These are phyloP conservation scores for Chloroclysta siterata DNA, from an alignment of 2,888 invertebrate genomes.

Conservation along the genomic window DNA sequence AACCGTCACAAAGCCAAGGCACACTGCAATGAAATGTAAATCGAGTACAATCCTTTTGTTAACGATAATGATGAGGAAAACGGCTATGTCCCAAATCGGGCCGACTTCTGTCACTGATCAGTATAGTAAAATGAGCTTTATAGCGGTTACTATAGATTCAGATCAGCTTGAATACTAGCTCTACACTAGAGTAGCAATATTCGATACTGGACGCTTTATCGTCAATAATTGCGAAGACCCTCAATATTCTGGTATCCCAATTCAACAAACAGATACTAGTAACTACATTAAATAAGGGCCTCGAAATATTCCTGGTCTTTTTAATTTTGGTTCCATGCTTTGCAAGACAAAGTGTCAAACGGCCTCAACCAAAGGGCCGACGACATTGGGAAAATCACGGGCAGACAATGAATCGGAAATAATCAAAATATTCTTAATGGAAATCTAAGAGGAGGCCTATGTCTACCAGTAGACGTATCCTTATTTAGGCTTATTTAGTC, in stretches of 20 bases:
- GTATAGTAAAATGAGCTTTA: constrained; percentile 6
- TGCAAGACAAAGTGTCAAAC: too few relatives aligned
- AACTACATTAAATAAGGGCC: too few relatives aligned
- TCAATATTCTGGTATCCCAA: too few relatives aligned
- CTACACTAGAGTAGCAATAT: not conserved
- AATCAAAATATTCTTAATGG: too few relatives aligned
- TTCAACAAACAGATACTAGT: not conserved
- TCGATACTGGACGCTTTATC: not conserved
- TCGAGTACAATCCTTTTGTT: constrained; percentile 69
- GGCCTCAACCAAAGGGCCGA: too few relatives aligned
- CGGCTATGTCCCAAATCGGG: constrained; percentile 59
- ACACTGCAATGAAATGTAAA: constrained; percentile 65
- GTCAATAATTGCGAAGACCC: not conserved
- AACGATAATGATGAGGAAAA: constrained; percentile 67
- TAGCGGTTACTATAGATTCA: not conserved
- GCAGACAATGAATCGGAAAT: too few relatives aligned
- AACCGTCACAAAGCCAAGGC: constrained; percentile 49
- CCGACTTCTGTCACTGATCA: constrained; percentile 33
- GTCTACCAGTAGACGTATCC: too few relatives aligned
- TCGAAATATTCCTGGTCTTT: too few relatives aligned
- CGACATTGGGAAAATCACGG: too few relatives aligned
- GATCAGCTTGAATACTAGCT: not conserved
- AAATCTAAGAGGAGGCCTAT: too few relatives aligned
- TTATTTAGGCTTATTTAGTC: too few relatives aligned
- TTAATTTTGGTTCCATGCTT: too few relatives aligned